Percentiles rank a stretch among this genome's conserved stretches.
Conservation (phyloP, 1,140 invertebrate genomes). For the Arion vulgaris region DNA sequence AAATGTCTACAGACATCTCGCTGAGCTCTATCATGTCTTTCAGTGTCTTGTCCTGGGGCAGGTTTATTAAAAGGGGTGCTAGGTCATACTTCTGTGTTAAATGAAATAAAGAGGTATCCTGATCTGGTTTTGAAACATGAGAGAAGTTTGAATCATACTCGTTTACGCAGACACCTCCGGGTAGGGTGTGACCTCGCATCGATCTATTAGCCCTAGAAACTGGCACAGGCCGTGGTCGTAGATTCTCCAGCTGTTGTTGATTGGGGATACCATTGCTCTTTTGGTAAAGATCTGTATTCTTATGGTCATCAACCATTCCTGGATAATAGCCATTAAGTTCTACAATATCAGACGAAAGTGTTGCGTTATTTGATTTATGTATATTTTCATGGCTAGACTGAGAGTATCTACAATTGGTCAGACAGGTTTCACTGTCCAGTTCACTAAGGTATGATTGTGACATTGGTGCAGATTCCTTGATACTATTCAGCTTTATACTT, state of each 20-base stretch:
- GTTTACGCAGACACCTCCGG: constrained; percentile 24
- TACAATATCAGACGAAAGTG: neutral
- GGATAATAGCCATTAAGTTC: neutral
- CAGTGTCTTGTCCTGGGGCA: neutral
- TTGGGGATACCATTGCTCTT: neutral
- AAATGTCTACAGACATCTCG: constrained; percentile 15
- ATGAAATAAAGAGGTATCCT: constrained; percentile 19
- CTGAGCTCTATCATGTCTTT: neutral
- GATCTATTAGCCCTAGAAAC: constrained; percentile 12
- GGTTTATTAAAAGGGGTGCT: constrained; percentile 16
- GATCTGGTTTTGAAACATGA: neutral
- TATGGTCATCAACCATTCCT: neutral
- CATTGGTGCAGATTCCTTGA: neutral
- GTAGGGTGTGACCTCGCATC: constrained; percentile 23
- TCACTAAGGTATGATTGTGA: neutral
- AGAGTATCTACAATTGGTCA: neutral
- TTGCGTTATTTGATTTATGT: neutral
- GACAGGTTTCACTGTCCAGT: neutral
- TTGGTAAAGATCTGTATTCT: neutral
- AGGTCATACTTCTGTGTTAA: constrained; percentile 33
- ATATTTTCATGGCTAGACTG: neutral
- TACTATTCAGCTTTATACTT: neutral
- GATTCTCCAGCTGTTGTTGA: neutral
- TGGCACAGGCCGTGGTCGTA: neutral
- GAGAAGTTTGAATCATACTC: neutral